phyloP scores from a whole-genome alignment of 2,888 invertebrate species.

The Lottia gigantea region DNA sequence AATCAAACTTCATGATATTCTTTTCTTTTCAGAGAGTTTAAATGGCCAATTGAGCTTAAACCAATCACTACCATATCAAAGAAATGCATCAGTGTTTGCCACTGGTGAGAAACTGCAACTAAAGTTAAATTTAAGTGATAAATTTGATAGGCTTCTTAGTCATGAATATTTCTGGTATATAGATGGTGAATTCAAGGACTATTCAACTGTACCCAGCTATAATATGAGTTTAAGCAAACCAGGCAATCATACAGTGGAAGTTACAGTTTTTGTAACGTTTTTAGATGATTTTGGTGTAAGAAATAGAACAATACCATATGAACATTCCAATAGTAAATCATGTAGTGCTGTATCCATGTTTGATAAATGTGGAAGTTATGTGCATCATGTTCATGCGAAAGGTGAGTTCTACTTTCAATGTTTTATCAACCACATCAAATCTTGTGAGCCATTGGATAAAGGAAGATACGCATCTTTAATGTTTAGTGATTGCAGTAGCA shows the following conservation, averaged over 20 bases:
- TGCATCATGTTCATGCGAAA: constrained; percentile 23
- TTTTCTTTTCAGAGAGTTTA: constrained; percentile 30
- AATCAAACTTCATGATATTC: not conserved
- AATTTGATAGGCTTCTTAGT: constrained; percentile 18
- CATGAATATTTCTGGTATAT: constrained; percentile 28
- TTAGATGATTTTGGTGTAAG: too few species aligned
- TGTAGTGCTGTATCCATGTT: not conserved
- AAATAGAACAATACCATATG: too few species aligned
- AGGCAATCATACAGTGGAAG: constrained; percentile 3
- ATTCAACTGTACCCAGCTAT: constrained; percentile 1
- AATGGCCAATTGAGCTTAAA: constrained; percentile 32
- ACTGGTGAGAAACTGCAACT: constrained; percentile 27
- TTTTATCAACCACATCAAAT: not conserved
- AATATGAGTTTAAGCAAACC: not conserved
- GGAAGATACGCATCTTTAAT: too few species aligned
- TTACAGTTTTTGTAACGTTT: constrained; percentile 2
- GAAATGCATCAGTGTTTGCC: constrained; percentile 28
- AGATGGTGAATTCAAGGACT: constrained; percentile 6
- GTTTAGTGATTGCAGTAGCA: constrained; percentile 4
- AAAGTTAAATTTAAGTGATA: constrained; percentile 34
- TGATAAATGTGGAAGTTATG: constrained; percentile 20
- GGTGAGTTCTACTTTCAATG: constrained; percentile 17
- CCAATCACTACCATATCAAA: constrained; percentile 31
- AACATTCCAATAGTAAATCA: not conserved
- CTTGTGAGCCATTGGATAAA: too few species aligned